These are phyloP conservation scores for Neoniphon sammara DNA, from an alignment of 2,797 vertebrate species.

Conservation along the genomic window DNA sequence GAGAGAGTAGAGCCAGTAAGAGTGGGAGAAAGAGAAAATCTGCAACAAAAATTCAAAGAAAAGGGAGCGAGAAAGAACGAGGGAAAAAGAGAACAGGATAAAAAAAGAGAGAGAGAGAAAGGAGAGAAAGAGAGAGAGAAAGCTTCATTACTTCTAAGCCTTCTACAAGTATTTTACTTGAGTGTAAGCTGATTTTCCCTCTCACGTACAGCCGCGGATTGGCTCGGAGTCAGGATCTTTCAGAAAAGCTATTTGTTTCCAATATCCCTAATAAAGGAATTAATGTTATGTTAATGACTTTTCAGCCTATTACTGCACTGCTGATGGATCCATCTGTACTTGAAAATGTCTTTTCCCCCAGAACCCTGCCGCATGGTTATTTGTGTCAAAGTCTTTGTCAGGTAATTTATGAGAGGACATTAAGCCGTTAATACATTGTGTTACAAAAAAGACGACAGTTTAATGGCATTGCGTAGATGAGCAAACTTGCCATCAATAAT, in stretches of 20 bases:
- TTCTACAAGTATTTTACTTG: conserved; percentile 42
- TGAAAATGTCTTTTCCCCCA: conserved; percentile 77
- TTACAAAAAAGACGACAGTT: conserved; percentile 72
- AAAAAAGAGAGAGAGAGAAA: conserved; percentile 40
- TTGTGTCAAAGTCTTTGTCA: conserved; percentile 81
- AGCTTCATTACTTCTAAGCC: conserved; percentile 48
- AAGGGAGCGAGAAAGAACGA: conserved; percentile 13
- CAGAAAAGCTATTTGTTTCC: conserved; percentile 78
- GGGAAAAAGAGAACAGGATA: too few species aligned
- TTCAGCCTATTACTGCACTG: conserved; percentile 69
- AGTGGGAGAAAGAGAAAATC: conserved; percentile 3
- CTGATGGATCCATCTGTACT: conserved; percentile 78
- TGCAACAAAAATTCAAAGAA: too few species aligned
- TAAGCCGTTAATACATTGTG: conserved; percentile 80
- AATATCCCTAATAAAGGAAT: conserved; percentile 79
- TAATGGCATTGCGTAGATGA: conserved; percentile 79
- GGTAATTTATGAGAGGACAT: conserved; percentile 84
- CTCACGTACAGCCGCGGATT: conserved; percentile 49
- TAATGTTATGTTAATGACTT: conserved; percentile 81
- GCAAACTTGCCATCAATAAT: conserved; percentile 82
- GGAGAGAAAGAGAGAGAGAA: conserved; percentile 9
- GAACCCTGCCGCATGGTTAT: conserved; percentile 66
- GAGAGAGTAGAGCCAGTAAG: conserved; percentile 26
- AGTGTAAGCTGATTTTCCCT: conserved; percentile 61
- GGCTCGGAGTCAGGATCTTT: conserved; percentile 63